phyloP scores from a whole-genome alignment of 2,797 vertebrate genomes.

The Anniella stebbinsi region DNA sequence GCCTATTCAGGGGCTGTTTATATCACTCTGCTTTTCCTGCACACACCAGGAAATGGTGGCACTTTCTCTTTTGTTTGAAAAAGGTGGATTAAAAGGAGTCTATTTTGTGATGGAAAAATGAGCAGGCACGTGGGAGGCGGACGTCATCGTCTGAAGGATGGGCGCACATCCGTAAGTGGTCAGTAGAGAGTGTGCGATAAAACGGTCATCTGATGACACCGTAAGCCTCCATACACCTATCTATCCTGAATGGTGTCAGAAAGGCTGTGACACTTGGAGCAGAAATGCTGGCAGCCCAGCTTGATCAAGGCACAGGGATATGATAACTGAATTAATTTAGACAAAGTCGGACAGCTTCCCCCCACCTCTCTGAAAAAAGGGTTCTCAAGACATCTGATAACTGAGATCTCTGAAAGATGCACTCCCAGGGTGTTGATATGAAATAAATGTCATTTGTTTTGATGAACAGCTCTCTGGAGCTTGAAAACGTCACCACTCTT shows the following conservation, averaged over 20 bases:
- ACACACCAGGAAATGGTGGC: no score
- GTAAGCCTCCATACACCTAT: background rate
- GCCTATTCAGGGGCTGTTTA: no score
- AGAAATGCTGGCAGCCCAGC: slow-evolving; percentile 3
- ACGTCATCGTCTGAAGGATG: no score
- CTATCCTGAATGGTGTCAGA: background rate
- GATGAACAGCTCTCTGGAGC: slow-evolving; percentile 4
- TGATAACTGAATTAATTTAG: slow-evolving; percentile 20
- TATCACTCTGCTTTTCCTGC: no score
- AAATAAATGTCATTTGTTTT: slow-evolving; percentile 10
- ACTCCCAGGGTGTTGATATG: background rate
- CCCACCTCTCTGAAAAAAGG: slow-evolving; percentile 11
- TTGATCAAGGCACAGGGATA: slow-evolving; percentile 28
- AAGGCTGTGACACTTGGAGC: background rate
- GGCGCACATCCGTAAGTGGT: no score
- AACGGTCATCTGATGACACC: no score
- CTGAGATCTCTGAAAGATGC: background rate
- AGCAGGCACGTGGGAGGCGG: no score
- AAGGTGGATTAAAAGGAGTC: no score
- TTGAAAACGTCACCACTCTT: background rate
- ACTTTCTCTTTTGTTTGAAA: no score
- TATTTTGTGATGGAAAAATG: no score
- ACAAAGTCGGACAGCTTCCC: slow-evolving; percentile 1
- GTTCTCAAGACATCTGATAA: background rate
- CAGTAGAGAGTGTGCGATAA: no score